Evolutionary conservation across 2,113 vertebrate species (phyloP), one percentile per base, ranked within the genome.

Genomic region (Maccullochella peelii): DNA sequence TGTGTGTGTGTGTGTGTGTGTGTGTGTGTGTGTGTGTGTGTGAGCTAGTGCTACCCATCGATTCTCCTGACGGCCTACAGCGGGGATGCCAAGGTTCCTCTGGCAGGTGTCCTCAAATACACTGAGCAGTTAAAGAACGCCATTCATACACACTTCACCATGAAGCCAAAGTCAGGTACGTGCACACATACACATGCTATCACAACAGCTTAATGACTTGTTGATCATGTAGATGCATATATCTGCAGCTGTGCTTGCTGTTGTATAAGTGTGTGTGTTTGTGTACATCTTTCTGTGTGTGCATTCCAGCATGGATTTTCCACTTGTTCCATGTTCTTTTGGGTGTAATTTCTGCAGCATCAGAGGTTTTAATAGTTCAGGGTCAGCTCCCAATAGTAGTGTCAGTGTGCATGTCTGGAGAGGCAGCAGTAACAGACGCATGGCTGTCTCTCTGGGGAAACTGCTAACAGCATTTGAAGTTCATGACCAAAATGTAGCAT

Each of bases 51-150:
- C 79, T 99, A 99, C 67, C 98, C 98, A 62, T 97, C 98, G 0
- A 79, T 98, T 94, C 94, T 98, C 85, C 97, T 99, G 94, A 98
- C 97, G 2, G 97, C 96, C 0, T 98, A 97, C 87, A 95, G 95
- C 44, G 94, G 92, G 0, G 98, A 99, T 66, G 91, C 94, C 55
- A 95, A 97, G 70, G 69, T 97, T 54, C 96, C 97, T 58, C 76
- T 98, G 71, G 76, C 86, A 25, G 97, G 98, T 57, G 93, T 99
- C 40, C 16, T 97, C n/a, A 95, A 55, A 70, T 99, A 99, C 23
- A 87, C 94, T 1, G 89, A 95, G 80, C 95, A 92, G 75, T 92
- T 99, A 20, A 94, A 95, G 80, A 89, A 92, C 66, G 97, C 97
- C 14, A 23, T 95, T 1, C 65, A 86, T 0, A 91, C 94, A 18